A percentile compares a stretch with the other conserved stretches of the same genome.
Conservation (phyloP, 2,888 invertebrate genomes). For the Lepetodrilus schrolli region DNA sequence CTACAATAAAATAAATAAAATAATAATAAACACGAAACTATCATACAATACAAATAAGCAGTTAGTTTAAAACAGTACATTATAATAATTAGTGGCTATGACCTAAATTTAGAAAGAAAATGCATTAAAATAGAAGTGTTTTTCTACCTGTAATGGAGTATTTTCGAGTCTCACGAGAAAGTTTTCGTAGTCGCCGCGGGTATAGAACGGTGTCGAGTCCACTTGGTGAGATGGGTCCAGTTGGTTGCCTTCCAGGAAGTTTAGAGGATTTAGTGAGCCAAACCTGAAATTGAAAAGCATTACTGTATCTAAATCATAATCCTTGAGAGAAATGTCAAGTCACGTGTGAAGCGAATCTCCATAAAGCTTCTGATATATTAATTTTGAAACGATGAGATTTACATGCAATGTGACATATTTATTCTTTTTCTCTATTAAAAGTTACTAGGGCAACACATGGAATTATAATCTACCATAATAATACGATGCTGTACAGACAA, state of each 20-base stretch:
- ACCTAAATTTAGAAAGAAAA: too few species aligned
- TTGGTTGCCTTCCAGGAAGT: constrained; percentile 65
- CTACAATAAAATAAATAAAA: too few species aligned
- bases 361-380: not conserved
- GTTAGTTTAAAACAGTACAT: too few species aligned
- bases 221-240: constrained; percentile 47
- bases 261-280: constrained; percentile 64
- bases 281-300: constrained; percentile 27
- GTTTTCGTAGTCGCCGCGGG: constrained; percentile 62
- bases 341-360: not conserved
- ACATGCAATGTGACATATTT: not conserved
- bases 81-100: too few species aligned
- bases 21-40: too few species aligned
- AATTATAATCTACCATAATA: too few species aligned
- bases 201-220: constrained; percentile 50
- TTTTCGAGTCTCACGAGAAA: constrained; percentile 62
- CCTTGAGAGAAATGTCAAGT: not conserved
- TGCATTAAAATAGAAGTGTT: too few species aligned
- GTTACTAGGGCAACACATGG: too few species aligned
- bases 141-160: constrained; percentile 67
- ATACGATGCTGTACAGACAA: too few species aligned
- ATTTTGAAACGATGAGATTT: not conserved
- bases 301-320: not conserved
- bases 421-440: too few species aligned
- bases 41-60: too few species aligned